Percentiles rank a stretch among this genome's conserved stretches.
Evolutionary conservation across 2,113 vertebrate species (phyloP).

Genomic region (Corythornis vintsioides): DNA sequence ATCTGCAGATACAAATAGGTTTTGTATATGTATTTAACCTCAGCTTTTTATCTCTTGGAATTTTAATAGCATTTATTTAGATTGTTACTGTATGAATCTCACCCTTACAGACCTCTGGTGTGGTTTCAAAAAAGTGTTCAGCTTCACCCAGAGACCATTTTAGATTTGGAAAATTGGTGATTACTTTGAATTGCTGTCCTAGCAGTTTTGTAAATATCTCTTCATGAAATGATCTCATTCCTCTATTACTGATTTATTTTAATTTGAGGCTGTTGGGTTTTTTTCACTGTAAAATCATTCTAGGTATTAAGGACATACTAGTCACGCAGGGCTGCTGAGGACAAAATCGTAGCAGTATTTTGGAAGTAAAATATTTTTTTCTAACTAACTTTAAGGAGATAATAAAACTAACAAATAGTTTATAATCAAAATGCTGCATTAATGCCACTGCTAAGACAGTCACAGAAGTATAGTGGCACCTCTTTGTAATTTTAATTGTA

Average conservation of each 20-base stretch:
- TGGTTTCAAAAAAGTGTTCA: neutral
- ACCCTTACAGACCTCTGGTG: neutral
- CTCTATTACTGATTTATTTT: neutral
- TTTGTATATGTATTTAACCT: neutral
- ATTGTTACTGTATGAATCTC: neutral
- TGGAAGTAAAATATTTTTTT: neutral
- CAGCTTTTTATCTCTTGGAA: neutral
- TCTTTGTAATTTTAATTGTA: slow-evolving; percentile 24
- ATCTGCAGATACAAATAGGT: neutral
- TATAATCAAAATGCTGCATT: neutral
- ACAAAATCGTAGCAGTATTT: neutral
- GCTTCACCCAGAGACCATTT: neutral
- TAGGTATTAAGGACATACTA: neutral
- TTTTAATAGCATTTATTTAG: neutral
- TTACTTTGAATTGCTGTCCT: neutral
- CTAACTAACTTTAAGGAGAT: neutral
- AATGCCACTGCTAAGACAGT: neutral
- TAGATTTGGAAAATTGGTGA: neutral
- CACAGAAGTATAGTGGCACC: neutral
- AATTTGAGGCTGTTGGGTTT: neutral
- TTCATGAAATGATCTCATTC: neutral
- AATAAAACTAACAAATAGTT: neutral
- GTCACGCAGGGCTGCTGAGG: neutral
- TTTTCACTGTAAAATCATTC: neutral
- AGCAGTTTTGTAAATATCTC: neutral